Evolutionary conservation across 2,797 vertebrate genomes (phyloP), one percentile per base, ranked within the genome.

Genomic region (Fundulus diaphanus): DNA sequence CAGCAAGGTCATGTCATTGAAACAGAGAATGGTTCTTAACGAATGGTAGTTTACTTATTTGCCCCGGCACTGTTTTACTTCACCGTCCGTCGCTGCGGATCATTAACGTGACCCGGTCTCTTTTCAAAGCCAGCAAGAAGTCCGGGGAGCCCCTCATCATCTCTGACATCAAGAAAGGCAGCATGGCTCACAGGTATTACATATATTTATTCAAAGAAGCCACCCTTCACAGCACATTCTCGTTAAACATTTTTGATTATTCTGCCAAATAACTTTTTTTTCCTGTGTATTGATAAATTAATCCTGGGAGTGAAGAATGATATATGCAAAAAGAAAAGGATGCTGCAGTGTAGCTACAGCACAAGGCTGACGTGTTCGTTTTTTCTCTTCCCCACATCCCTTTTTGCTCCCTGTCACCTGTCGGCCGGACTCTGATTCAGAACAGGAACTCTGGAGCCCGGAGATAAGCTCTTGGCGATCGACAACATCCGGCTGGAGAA

Each of bases 151-250:
- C 98, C 31, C 94, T 99, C 85, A 98, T 99, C 93, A 99, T 99
- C 85, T 99, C 98, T 0, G 97, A 99, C 91, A 97, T 99, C 92
- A 99, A 97, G 95, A 99, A 98, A 85, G 98, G 97, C 86, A 99
- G 98, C 1, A 96, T 99, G 88, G 98, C 98, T 0, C 98, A 99
- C 94, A 97, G 98, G 98, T 92, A 87, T 5, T 29, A 24, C 1
- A 6, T 0, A 31, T 16, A 33, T 52, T 20, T 69, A 3, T 22
- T 51, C 8, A 29, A 5, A 37, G 33, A 33, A 42, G 12, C 33
- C 44, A 20, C 20, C n/a, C 15, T n/a, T 46, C 20, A 49, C 29
- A 33, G 4, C 68, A 69, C 12, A 5, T 44, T 15, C 42, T 42
- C 24, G 37, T 69, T n/a, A 24, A 31, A 29, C 31, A 61, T 29